Conservation (phyloP, 2,113 vertebrate genomes). For the Lepus americanus region DNA sequence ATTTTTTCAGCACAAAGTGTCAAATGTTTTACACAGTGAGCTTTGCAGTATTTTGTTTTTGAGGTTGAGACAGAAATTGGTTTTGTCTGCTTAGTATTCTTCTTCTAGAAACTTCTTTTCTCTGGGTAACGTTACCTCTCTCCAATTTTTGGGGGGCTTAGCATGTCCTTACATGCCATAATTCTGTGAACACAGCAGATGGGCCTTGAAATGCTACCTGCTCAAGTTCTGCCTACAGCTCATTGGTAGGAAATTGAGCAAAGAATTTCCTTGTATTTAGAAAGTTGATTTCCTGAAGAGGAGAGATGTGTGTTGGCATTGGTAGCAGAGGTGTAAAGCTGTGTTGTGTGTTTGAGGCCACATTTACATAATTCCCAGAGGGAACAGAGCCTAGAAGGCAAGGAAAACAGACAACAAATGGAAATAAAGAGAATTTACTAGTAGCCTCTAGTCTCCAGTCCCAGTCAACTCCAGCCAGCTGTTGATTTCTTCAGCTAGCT, state of each 20-base stretch:
- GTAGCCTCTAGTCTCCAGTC: too few relatives aligned
- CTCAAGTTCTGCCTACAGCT: neutral
- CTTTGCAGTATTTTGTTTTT: neutral
- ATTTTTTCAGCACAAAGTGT: too few relatives aligned
- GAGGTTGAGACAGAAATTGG: neutral
- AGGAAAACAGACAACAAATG: neutral
- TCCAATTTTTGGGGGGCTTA: neutral
- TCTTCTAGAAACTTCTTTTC: neutral
- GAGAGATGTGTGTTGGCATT: neutral
- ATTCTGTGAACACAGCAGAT: neutral
- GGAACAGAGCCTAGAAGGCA: neutral
- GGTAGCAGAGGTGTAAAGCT: neutral
- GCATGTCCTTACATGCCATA: fast-evolving
- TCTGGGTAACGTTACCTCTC: neutral
- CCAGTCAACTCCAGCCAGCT: neutral
- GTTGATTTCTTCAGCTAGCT: neutral
- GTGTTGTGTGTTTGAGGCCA: neutral
- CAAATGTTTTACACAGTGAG: neutral
- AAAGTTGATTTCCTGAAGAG: neutral
- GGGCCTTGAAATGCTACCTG: neutral
- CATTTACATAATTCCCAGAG: neutral
- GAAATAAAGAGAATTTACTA: neutral
- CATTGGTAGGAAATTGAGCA: neutral
- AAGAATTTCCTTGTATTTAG: neutral
- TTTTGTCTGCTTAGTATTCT: neutral